Base-by-base conservation (phyloP, 1,140 invertebrate genomes). In the Drosophila pectinifera region DNA sequence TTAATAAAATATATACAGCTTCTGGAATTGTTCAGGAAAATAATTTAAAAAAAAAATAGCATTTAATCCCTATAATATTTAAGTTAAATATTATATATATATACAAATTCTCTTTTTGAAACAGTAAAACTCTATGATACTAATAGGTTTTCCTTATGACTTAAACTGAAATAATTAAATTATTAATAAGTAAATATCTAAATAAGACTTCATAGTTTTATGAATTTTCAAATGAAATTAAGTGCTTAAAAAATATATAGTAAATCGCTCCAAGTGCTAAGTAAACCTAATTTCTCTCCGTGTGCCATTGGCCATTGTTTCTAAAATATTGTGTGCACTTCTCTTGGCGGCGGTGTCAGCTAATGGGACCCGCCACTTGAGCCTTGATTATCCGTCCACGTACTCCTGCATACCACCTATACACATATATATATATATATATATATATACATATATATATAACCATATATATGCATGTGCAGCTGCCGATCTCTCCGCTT, bases 301-400 rank as follows among this genome's bases (percentile, higher is more conserved):
- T 73, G 58, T 20, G 34, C 38, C 56, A 28, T 36, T 65, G 31
- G 45, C 61, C 75, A 88, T 83, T 88, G 73, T 89, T 84, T 90
- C 85, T 89, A 89, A 89, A 89, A 89, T 89, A 89, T 89, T 89
- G 73, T 80, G 65, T 58, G 72, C 59, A 73, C 73, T 78, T 75
- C 56, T 39, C 49, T 61, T 56, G 16, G 53, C 45, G 64, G 55
- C 51, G 69, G 80, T 89, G 85, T 89, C 84, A 89, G 65, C 80
- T 89, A 89, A 89, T 90, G 85, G 84, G 61, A 72, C 69, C 62
- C 75, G 77, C 68, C 77, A 89, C 84, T 90, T 89, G 85, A 89
- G 85, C 85, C 84, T 53, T 64, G 77, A 77, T 84, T 80, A 80
- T 72, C 51, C 56, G 28, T 34, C 54, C 46, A 39, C 58, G 31